These are phyloP conservation scores for Gallinago undulata DNA, from an alignment of 2,113 vertebrate genomes.

Conservation along the genomic window DNA sequence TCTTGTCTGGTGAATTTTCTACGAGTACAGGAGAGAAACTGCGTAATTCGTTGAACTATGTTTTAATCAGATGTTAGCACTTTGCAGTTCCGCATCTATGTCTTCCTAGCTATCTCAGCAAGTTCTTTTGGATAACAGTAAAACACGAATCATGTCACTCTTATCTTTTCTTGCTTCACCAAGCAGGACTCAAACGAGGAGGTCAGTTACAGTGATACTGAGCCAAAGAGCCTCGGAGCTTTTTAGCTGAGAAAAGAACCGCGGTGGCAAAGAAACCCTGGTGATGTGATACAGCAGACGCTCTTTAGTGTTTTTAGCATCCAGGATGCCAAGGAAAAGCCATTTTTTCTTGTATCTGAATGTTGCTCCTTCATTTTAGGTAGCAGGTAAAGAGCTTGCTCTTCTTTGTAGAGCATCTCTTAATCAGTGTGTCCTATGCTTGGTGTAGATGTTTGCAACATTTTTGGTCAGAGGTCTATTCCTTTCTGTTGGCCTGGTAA, in stretches of 20 bases:
- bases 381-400: background rate
- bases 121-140: background rate
- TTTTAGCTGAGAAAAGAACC: background rate
- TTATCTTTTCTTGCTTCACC: constrained; percentile 7
- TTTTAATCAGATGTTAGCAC: constrained; percentile 14
- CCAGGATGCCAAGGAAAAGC: background rate
- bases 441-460: background rate
- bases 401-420: background rate
- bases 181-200: background rate
- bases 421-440: background rate
- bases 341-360: background rate
- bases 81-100: background rate
- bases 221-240: background rate
- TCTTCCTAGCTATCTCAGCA: background rate
- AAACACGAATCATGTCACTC: background rate
- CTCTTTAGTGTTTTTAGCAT: background rate
- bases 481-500: background rate
- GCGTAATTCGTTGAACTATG: background rate
- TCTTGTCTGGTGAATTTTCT: background rate
- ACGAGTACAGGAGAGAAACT: background rate
- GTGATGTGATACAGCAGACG: background rate
- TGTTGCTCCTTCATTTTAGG: background rate
- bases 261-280: background rate
- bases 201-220: background rate
- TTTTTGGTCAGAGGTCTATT: background rate